Percentiles rank a stretch among this genome's conserved stretches.
Evolutionary conservation across 2,888 invertebrate species (phyloP).

Genomic region (Agonopterix subpropinquella): DNA sequence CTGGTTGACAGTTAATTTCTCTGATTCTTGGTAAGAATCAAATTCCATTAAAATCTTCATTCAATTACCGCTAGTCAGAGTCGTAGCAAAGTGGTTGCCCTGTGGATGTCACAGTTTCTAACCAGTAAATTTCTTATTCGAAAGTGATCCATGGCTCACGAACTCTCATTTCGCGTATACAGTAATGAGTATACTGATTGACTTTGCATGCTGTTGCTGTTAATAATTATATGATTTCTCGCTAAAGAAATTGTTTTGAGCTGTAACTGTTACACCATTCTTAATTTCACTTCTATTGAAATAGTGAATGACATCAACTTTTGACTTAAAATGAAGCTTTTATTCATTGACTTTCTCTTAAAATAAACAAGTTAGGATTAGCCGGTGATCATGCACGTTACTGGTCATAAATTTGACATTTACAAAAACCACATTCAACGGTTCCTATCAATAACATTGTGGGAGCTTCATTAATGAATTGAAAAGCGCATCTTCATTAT

Average conservation of each 20-base stretch:
- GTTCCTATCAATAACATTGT: constrained; percentile 53
- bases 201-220: constrained; percentile 39
- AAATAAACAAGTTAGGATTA: constrained; percentile 43
- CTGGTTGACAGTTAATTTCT: background rate
- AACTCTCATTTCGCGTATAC: constrained; percentile 43
- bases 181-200: constrained; percentile 50
- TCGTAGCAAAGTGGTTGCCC: constrained; percentile 27
- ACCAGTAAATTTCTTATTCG: constrained; percentile 49
- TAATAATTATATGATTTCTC: constrained; percentile 49
- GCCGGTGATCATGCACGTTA: constrained; percentile 42
- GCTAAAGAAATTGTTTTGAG: constrained; percentile 28
- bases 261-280: constrained; percentile 24
- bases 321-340: constrained; percentile 25
- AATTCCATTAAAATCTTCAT: constrained; percentile 14
- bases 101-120: constrained; percentile 42
- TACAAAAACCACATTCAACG: constrained; percentile 44
- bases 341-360: constrained; percentile 39
- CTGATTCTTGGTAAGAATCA: background rate
- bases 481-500: constrained; percentile 67
- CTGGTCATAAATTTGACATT: constrained; percentile 47
- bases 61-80: constrained; percentile 23
- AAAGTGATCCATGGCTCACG: constrained; percentile 54
- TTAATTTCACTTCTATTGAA: constrained; percentile 39
- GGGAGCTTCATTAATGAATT: constrained; percentile 62
- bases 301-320: constrained; percentile 17